Conservation (phyloP, 1,140 invertebrate species). For the Drosophila bocki region DNA sequence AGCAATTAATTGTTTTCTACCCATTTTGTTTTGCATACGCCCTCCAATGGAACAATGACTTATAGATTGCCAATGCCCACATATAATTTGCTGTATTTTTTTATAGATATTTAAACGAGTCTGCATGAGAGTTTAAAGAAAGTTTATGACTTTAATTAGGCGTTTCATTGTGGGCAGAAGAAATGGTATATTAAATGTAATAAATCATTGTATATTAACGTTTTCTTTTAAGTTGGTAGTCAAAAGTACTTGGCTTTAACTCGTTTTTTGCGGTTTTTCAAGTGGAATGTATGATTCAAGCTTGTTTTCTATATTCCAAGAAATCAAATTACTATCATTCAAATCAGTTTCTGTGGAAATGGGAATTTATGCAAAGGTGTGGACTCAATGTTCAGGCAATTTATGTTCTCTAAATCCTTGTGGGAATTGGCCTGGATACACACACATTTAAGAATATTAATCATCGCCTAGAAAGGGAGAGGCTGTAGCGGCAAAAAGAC, state of each 20-base stretch:
- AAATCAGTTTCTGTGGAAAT: constrained; percentile 38
- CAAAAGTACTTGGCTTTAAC: not conserved
- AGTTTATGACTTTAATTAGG: constrained; percentile 51
- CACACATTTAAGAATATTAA: constrained; percentile 34
- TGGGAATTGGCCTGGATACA: constrained; percentile 28
- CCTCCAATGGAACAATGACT: constrained; percentile 44
- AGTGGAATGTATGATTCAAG: constrained; percentile 15
- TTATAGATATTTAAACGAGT: constrained; percentile 20
- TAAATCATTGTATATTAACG: not conserved
- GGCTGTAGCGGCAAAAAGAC: constrained; percentile 21
- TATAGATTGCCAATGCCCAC: constrained; percentile 34
- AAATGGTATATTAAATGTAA: not conserved
- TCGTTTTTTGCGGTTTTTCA: not conserved
- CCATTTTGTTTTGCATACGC: constrained; percentile 55
- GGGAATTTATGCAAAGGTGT: constrained; percentile 17
- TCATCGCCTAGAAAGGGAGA: constrained; percentile 17
- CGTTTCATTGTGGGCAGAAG: constrained; percentile 13
- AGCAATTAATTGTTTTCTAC: constrained; percentile 68
- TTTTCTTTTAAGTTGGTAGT: too few species aligned
- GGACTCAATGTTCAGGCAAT: constrained; percentile 13
- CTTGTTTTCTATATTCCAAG: constrained; percentile 9
- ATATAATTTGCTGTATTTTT: constrained; percentile 20
- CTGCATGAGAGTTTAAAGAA: constrained; percentile 3
- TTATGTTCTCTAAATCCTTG: constrained; percentile 35
- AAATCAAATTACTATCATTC: constrained; percentile 36